Conservation (phyloP, 2,888 invertebrate genomes). For the Dryadula phaetusa region DNA sequence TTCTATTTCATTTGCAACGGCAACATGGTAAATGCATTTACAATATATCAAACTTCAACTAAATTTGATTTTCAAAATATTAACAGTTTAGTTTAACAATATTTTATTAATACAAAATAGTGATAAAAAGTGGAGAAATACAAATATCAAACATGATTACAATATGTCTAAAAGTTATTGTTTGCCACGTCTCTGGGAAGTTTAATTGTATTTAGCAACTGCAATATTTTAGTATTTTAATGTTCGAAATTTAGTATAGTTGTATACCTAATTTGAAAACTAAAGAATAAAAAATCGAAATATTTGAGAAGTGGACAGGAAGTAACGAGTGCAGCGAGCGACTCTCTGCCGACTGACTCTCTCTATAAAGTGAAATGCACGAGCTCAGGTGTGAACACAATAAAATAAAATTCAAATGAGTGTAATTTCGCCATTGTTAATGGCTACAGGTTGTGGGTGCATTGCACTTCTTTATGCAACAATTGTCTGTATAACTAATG, state of each 20-base stretch:
- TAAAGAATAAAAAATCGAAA: no score
- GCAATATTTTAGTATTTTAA: no score
- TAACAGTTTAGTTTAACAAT: not conserved
- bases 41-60: not conserved
- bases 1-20: conserved; percentile 23
- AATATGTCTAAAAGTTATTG: no score
- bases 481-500: conserved; percentile 41
- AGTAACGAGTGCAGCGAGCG: no score
- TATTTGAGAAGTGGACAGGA: no score
- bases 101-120: not conserved
- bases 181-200: no score
- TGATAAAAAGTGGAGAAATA: not conserved
- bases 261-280: no score
- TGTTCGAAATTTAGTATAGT: no score
- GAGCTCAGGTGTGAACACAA: no score
- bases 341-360: no score
- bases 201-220: no score
- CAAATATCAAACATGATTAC: not conserved
- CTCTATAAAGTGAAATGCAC: not conserved
- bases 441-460: conserved; percentile 27
- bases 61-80: not conserved
- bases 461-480: conserved; percentile 40
- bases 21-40: conserved; percentile 19
- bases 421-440: not conserved
- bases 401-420: no score